phyloP scores from a whole-genome alignment of 1,140 invertebrate species.

The fruit fly (Drosophila melanogaster) region Release_6_plus_ISO1_MT NT_037436.4:2039501-2040000 shows the following conservation, averaged over 20 bases:
- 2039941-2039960: slow-evolving; percentile 23
- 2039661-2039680: slow-evolving; percentile 41
- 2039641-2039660: slow-evolving; percentile 15
- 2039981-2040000: slow-evolving; percentile 76
- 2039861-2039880: slow-evolving; percentile 34
- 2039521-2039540: neutral
- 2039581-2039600: too few relatives aligned
- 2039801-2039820: slow-evolving; percentile 75
- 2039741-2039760: slow-evolving; percentile 23
- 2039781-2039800: slow-evolving; percentile 33
- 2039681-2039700: slow-evolving; percentile 52
- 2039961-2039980: slow-evolving; percentile 35
- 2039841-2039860: slow-evolving; percentile 62
- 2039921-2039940: slow-evolving; percentile 46
- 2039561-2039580: too few relatives aligned
- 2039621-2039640: neutral
- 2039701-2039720: slow-evolving; percentile 23
- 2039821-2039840: slow-evolving; percentile 76
- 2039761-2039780: slow-evolving; percentile 40
- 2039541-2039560: neutral
- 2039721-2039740: slow-evolving; percentile 47
- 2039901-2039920: slow-evolving; percentile 45
- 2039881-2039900: slow-evolving; percentile 26
- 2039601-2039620: neutral
- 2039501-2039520: slow-evolving; percentile 1